A percentile compares a stretch with the other conserved stretches of the same genome.
Evolutionary conservation across 2,113 vertebrate species (phyloP).

Genomic region (Aldabrachelys gigantea): DNA sequence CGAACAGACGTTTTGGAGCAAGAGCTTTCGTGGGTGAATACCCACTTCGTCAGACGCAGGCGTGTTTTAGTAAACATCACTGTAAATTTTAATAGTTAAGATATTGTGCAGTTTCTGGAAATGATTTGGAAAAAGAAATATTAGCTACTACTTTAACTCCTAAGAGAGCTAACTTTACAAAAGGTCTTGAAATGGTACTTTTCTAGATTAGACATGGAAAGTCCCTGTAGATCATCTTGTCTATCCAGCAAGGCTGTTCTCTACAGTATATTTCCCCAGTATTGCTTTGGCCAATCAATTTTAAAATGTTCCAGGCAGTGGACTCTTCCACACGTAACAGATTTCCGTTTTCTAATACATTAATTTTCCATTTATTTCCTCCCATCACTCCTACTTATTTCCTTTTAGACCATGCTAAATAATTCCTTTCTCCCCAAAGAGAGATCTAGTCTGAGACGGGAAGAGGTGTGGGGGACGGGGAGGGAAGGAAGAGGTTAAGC

Average conservation of each 20-base stretch:
- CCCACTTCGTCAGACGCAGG: no score
- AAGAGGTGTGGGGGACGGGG: no score
- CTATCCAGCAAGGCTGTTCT: background rate
- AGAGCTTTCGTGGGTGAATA: no score
- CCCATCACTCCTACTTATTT: accelerated
- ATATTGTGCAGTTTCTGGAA: accelerated
- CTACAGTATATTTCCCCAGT: background rate
- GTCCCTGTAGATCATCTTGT: background rate
- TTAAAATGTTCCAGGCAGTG: background rate
- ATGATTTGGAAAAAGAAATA: accelerated
- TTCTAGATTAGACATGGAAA: background rate
- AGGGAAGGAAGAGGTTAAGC: background rate
- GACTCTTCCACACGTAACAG: accelerated
- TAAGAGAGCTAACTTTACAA: background rate
- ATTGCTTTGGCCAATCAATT: background rate
- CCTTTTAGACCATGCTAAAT: accelerated
- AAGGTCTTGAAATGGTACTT: background rate
- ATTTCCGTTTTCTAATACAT: accelerated
- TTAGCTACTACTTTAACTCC: background rate
- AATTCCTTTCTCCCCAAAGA: background rate
- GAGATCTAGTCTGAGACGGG: accelerated
- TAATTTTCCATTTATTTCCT: accelerated
- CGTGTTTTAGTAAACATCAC: background rate
- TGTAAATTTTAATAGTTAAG: no score
- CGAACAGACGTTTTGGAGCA: no score